Evolutionary conservation across 2,888 invertebrate species (phyloP), one percentile per base, ranked within the genome.

Genomic region (Xanthorhoe designata): DNA sequence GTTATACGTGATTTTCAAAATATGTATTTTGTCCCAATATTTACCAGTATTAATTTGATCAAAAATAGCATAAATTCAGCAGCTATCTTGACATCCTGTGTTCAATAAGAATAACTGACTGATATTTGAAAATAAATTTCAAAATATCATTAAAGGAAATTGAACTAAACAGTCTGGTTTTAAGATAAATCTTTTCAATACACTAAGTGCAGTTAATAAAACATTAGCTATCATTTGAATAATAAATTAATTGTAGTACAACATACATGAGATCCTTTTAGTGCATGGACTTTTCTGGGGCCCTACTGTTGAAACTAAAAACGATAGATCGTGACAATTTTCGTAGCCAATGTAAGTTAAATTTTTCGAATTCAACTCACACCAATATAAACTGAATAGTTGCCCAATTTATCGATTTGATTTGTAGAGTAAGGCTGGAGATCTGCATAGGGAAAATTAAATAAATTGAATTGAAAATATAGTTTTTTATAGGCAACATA

Each of bases 61-160:
- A 24, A 24, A 24, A 24, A 24, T 24, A 24, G 4, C 24, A 24
- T 24, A 24, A 24, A 24, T 4, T 3, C 4, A 24, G 35, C 47
- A 38, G 55, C 24, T 24, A 49, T 35, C 0, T 47, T 54, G 53
- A 35, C 32, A 35, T 54, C 17, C 8, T 18, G 45, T 35, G 29
- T 50, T 51, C 10, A 3, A 42, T 52, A 61, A 38, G 42, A 32
- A 18, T 38, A 54, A 54, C 18, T 55, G 56, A 55, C 56, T 62
- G 56, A 62, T 51, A 57, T 60, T 42, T 42, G 9, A 49, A 55
- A 32, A 56, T 49, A 35, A 61, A 61, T 61, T 61, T 17, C 29
- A 61, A 61, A 47, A 18, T 42, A 58, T 17, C 4, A 55, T 15
- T 17, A 5, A 59, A 59, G 54, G 54, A 59, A 49, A 54, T 59